Percentiles rank a stretch among this genome's conserved stretches.
phyloP scores from a whole-genome alignment of 2,113 vertebrate genomes.

The Channa maculata region DNA sequence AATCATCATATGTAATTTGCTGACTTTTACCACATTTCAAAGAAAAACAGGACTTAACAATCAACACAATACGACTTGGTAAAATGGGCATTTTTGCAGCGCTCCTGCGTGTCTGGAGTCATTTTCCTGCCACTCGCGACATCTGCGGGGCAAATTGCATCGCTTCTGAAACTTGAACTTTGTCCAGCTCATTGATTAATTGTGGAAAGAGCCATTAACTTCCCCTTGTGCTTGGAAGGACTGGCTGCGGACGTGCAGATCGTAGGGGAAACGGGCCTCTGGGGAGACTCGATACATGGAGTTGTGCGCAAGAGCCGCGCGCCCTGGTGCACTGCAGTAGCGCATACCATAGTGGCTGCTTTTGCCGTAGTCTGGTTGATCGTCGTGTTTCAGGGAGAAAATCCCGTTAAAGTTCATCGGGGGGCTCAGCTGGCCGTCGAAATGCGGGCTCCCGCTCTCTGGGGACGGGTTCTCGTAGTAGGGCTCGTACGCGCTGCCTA shows the following conservation, averaged over 20 bases:
- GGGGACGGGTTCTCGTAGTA: constrained; percentile 96
- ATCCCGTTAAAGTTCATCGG: constrained; percentile 99
- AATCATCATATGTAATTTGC: constrained; percentile 10
- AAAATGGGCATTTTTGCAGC: constrained; percentile 29
- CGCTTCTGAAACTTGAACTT: constrained; percentile 62
- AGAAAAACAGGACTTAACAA: constrained; percentile 6
- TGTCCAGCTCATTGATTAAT: constrained; percentile 85
- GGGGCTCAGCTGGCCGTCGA: constrained; percentile 95
- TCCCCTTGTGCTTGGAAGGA: constrained; percentile 96
- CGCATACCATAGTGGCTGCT: constrained; percentile 97
- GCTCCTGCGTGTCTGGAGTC: constrained; percentile 42
- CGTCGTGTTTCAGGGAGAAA: constrained; percentile 99
- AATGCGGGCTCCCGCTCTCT: constrained; percentile 93
- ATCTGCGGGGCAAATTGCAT: constrained; percentile 58
- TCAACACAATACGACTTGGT: constrained; percentile 15
- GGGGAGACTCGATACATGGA: constrained; percentile 96
- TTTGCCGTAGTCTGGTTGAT: constrained; percentile 94
- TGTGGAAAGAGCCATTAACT: constrained; percentile 97
- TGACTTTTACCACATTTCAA: constrained; percentile 6
- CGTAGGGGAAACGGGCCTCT: constrained; percentile 97
- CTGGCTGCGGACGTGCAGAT: constrained; percentile 97
- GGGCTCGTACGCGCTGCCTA: constrained; percentile 92
- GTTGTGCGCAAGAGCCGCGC: constrained; percentile 93
- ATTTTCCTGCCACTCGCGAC: constrained; percentile 39
- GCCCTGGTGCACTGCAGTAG: constrained; percentile 94